These are phyloP conservation scores for Eidolon helvum DNA, from an alignment of 2,113 vertebrate genomes.

Conservation along the genomic window DNA sequence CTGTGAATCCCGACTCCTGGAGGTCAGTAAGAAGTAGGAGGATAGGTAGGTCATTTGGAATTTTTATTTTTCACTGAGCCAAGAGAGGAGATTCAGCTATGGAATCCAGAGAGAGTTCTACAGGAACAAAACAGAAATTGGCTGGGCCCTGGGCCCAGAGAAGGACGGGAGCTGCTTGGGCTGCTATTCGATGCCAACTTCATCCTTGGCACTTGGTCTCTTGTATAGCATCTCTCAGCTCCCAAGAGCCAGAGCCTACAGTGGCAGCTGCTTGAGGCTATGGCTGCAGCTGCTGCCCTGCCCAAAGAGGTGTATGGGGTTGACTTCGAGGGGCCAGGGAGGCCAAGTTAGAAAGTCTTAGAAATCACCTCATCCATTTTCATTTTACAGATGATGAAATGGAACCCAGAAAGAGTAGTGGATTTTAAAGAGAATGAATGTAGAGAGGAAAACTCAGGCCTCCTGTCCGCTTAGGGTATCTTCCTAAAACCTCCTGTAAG, in stretches of 20 bases:
- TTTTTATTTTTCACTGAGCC: conserved; percentile 62
- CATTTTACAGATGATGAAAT: neutral
- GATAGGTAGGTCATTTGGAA: neutral
- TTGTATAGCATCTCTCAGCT: neutral
- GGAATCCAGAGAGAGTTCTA: conserved; percentile 59
- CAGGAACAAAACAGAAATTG: conserved; percentile 56
- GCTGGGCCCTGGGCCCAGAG: conserved; percentile 57
- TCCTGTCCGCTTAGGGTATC: neutral
- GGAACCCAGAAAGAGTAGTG: neutral
- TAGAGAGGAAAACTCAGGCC: neutral
- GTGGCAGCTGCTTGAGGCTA: neutral
- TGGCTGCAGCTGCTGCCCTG: conserved; percentile 13
- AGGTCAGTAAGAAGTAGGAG: neutral
- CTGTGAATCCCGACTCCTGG: neutral
- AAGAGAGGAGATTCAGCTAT: conserved; percentile 50
- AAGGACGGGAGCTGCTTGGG: neutral
- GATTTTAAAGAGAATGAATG: neutral
- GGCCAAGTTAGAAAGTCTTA: neutral
- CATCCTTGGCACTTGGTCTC: conserved; percentile 35
- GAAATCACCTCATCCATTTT: neutral
- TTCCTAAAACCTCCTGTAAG: neutral
- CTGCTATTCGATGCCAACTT: conserved; percentile 52
- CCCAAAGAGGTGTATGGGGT: neutral
- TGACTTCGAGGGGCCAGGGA: neutral
- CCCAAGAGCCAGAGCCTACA: neutral